Conservation (phyloP, 2,797 vertebrate species). For the Zenarchopterus dispar region DNA sequence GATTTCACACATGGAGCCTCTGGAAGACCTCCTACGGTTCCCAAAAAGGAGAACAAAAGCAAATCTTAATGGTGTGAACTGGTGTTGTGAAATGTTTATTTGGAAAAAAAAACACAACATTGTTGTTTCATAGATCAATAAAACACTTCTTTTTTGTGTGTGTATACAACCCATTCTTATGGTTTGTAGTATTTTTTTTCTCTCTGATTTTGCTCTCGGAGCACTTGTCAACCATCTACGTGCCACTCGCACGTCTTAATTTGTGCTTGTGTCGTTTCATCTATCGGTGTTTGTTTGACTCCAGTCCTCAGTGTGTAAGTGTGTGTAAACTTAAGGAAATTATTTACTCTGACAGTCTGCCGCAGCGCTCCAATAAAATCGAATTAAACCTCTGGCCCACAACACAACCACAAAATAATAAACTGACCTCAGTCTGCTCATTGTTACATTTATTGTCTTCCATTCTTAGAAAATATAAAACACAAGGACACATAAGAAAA, state of each 20-base stretch:
- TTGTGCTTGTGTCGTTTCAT: background rate
- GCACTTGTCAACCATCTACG: background rate
- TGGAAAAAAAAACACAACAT: slow-evolving; percentile 36
- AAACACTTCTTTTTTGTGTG: slow-evolving; percentile 9
- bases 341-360: slow-evolving; percentile 12
- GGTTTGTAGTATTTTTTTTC: background rate
- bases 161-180: background rate
- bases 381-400: slow-evolving; percentile 1
- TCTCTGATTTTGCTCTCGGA: background rate
- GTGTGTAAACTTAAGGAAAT: slow-evolving; percentile 8
- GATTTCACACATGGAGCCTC: too few relatives aligned
- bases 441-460: background rate
- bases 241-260: background rate
- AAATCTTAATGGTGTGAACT: slow-evolving; percentile 19
- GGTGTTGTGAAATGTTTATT: slow-evolving; percentile 30
- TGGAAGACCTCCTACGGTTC: slow-evolving; percentile 32
- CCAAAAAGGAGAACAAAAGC: slow-evolving; percentile 42
- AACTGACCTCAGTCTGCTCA: slow-evolving; percentile 5
- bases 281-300: background rate
- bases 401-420: slow-evolving; percentile 18
- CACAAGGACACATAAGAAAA: background rate
- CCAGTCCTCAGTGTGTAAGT: background rate
- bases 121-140: slow-evolving; percentile 38
- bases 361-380: slow-evolving; percentile 6
- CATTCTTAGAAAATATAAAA: slow-evolving; percentile 13